phyloP scores from a whole-genome alignment of 1,140 invertebrate species.

The Centruroides sculpturatus region DNA sequence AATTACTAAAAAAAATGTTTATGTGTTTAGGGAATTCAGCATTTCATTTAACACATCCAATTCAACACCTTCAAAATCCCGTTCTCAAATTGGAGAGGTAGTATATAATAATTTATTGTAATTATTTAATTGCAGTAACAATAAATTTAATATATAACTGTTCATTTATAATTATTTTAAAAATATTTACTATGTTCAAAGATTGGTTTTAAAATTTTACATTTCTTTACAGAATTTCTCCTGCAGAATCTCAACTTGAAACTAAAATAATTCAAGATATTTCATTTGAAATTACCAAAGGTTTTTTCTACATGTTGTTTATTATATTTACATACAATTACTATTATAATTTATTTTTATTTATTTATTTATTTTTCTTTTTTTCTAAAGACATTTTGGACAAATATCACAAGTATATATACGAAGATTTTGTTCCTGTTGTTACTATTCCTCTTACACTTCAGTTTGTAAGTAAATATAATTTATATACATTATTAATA shows the following conservation, averaged over 20 bases:
- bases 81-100: conserved; percentile 6
- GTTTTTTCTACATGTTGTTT: too few species aligned
- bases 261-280: too few species aligned
- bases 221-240: not conserved
- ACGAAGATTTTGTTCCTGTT: not conserved
- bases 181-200: too few species aligned
- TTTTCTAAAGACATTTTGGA: conserved; percentile 1
- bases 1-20: not conserved
- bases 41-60: not conserved
- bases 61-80: conserved; percentile 2
- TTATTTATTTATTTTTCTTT: not conserved
- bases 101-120: too few species aligned
- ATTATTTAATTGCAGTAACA: too few species aligned
- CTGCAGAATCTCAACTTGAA: too few species aligned
- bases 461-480: conserved; percentile 2
- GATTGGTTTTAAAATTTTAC: too few species aligned
- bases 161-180: too few species aligned
- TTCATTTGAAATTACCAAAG: too few species aligned
- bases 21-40: not conserved
- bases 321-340: not conserved
- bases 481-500: too few species aligned
- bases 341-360: not conserved
- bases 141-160: too few species aligned
- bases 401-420: not conserved
- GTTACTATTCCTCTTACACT: not conserved